These are phyloP conservation scores for Tonatia bakeri DNA, from an alignment of 2,113 vertebrate genomes.

Conservation along the genomic window DNA sequence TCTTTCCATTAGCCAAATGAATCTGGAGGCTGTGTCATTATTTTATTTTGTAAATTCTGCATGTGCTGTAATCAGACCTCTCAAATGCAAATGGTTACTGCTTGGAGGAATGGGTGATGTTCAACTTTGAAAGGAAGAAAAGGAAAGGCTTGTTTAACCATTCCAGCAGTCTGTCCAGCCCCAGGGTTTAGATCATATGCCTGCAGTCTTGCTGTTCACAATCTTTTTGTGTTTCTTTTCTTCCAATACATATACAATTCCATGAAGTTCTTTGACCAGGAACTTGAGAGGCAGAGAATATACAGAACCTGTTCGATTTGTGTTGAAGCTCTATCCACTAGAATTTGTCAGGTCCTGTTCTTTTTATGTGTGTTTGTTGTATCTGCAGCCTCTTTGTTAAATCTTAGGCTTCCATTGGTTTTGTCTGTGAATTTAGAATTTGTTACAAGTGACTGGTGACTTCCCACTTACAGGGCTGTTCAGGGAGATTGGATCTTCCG, in stretches of 20 bases:
- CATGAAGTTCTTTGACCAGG: background rate
- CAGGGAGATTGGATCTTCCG: background rate
- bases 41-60: conserved; percentile 59
- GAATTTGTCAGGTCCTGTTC: background rate
- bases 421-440: background rate
- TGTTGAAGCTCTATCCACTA: background rate
- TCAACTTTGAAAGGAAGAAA: conserved; percentile 49
- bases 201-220: background rate
- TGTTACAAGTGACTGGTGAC: background rate
- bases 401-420: background rate
- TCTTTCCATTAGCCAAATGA: conserved; percentile 51
- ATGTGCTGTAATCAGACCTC: conserved; percentile 48
- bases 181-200: background rate
- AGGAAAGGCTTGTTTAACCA: conserved; percentile 34
- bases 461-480: background rate
- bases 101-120: conserved; percentile 25
- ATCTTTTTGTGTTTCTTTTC: background rate
- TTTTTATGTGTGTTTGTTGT: background rate
- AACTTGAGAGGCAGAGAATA: background rate
- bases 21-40: conserved; percentile 32
- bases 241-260: background rate
- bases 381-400: background rate
- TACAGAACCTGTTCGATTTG: background rate
- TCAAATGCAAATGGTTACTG: conserved; percentile 28
- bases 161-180: conserved; percentile 8